Evolutionary conservation across 2,888 invertebrate species (phyloP), one percentile per base, ranked within the genome.

Genomic region (Trimorus sp.): DNA sequence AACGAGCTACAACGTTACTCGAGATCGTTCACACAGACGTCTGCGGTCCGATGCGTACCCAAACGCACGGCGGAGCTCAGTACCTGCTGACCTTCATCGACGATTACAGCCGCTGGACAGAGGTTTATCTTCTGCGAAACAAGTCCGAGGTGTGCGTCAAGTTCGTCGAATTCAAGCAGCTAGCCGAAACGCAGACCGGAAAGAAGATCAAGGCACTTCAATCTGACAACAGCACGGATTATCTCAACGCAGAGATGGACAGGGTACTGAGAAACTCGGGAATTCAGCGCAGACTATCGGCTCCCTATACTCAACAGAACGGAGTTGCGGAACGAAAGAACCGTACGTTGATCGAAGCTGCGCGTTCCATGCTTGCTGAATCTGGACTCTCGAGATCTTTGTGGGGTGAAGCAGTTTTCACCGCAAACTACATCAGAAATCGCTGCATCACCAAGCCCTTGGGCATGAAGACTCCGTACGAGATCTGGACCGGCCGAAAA

Each of bases 241-340:
- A 62, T 36, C 70, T 62, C 37, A 68, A 68, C 9, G 36, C 26
- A 0, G 26, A n/a, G 8, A 56, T 56, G 40, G 42, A 45, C 3
- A 36, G n/a, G 14, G 56, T 68, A 12, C 45, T 68, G 1, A 77
- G 62, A 37, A 45, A 69, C 7, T 54, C 81, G 14, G 88, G 87
- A 26, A 89, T 88, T 9, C 45, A 53, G 7, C 84, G 86, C 53
- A 75, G 85, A 73, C 70, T 79, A 2, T 83, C 87, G 0, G n/a
- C 49, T 14, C 49, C 14, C 4, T n/a, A 49, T 7, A 49, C 49
- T 11, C 49, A 49, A 14, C 49, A 49, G n/a, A 49, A 49, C 6
- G 5, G 49, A 11, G 12, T 49, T 7, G 9, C 49, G 11, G 49
- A 49, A n/a, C 49, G 14, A 12, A 49, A 49, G 12, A 49, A 49